A percentile compares a stretch with the other conserved stretches of the same genome.
phyloP scores from a whole-genome alignment of 2,113 vertebrate genomes.

The Pimephales promelas region DNA sequence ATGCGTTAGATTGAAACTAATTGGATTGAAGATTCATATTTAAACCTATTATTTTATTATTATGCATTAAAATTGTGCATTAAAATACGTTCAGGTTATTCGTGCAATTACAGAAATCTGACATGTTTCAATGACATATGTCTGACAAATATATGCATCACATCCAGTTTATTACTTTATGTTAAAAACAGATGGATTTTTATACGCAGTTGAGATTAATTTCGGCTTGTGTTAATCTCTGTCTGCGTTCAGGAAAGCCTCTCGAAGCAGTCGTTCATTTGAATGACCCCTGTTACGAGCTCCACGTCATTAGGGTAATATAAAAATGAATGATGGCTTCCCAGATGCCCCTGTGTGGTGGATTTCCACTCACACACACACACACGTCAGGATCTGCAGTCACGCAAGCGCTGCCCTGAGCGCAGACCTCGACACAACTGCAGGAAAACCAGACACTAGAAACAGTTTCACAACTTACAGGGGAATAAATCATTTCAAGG shows the following conservation, averaged over 20 bases:
- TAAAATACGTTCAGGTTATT: no score
- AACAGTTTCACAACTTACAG: slow-evolving; percentile 67
- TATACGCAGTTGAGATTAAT: neutral
- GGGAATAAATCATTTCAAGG: slow-evolving; percentile 74
- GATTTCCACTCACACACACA: slow-evolving; percentile 41
- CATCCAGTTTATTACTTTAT: neutral
- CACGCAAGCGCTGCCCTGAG: slow-evolving; percentile 75
- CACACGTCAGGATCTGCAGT: slow-evolving; percentile 63
- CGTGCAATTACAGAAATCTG: no score
- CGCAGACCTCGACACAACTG: slow-evolving; percentile 70
- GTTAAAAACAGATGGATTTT: neutral
- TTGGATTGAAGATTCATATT: no score
- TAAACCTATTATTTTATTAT: no score
- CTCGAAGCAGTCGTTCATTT: slow-evolving; percentile 58
- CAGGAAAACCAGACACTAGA: slow-evolving; percentile 71
- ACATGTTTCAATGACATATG: no score
- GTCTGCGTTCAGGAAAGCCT: slow-evolving; percentile 49
- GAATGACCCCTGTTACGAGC: slow-evolving; percentile 54
- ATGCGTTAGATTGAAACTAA: no score
- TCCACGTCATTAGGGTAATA: slow-evolving; percentile 62
- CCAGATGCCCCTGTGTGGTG: slow-evolving; percentile 64
- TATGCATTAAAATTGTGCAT: no score
- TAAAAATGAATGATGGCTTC: slow-evolving; percentile 53
- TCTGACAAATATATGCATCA: no score
- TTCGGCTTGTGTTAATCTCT: neutral